These are phyloP conservation scores for Oscheius onirici DNA, from an alignment of 2,888 invertebrate genomes.

Conservation along the genomic window DNA sequence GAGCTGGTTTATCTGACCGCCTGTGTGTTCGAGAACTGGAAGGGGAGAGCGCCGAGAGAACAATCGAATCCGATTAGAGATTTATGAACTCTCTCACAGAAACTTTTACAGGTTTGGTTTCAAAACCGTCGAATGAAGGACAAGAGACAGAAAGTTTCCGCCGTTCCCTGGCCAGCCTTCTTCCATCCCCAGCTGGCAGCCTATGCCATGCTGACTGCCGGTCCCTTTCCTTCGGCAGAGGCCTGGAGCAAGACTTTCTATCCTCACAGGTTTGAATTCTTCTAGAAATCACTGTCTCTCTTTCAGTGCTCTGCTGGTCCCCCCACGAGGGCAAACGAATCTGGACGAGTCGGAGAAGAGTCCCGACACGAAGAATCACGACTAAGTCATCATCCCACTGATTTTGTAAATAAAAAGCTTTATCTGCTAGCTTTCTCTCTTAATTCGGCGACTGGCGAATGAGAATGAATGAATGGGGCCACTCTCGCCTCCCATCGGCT, in stretches of 20 bases:
- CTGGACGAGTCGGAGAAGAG: conserved; percentile 11
- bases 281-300: not conserved
- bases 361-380: conserved; percentile 5
- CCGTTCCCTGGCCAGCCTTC: conserved; percentile 89
- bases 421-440: not conserved
- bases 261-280: conserved; percentile 18
- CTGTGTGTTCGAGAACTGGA: conserved; percentile 11
- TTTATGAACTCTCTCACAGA: not conserved
- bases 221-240: conserved; percentile 81
- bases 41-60: not conserved
- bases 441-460: not conserved
- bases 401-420: conserved; percentile 26
- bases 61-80: conserved; percentile 8
- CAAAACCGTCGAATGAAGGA: conserved; percentile 97
- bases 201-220: conserved; percentile 79
- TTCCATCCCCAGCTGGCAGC: conserved; percentile 86
- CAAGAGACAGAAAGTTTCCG: conserved; percentile 82
- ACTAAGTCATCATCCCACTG: not conserved
- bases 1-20: conserved; percentile 20
- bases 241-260: conserved; percentile 73
- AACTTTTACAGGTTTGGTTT: conserved; percentile 82
- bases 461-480: conserved; percentile 22
- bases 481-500: conserved; percentile 26
- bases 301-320: conserved; percentile 10
- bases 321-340: not conserved